phyloP scores from a whole-genome alignment of 2,113 vertebrate genomes.

The Smithornis capensis region DNA sequence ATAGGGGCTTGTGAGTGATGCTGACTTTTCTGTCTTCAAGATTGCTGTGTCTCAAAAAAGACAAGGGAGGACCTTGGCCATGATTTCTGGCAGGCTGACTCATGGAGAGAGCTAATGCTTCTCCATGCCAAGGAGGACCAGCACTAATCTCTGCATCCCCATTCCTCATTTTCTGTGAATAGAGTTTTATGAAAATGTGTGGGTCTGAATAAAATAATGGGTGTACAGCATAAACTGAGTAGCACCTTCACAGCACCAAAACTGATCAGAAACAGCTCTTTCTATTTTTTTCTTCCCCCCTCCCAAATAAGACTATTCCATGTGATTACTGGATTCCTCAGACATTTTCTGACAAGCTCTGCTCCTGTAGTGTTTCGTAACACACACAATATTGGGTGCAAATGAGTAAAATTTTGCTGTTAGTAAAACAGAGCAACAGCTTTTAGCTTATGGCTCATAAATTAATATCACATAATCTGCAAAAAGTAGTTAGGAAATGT shows the following conservation, averaged over 20 bases:
- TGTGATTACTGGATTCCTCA: not conserved
- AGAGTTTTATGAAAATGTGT: accelerated
- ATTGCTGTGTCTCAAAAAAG: not conserved
- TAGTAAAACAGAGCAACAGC: not conserved
- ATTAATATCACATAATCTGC: not conserved
- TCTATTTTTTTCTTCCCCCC: no score
- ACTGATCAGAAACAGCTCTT: not conserved
- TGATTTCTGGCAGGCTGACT: not conserved
- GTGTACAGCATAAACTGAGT: not conserved
- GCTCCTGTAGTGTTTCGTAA: not conserved
- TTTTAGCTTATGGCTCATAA: not conserved
- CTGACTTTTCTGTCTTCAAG: not conserved
- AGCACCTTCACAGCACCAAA: not conserved
- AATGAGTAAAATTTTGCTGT: not conserved
- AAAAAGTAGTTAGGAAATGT: not conserved
- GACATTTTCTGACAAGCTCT: not conserved
- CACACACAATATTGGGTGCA: not conserved
- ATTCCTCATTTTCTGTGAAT: not conserved
- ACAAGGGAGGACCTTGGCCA: not conserved
- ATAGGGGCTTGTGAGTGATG: not conserved
- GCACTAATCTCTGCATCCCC: not conserved
- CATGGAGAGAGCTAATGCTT: not conserved
- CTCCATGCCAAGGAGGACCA: not conserved
- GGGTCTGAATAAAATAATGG: not conserved
- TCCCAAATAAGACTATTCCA: not conserved